These are phyloP conservation scores for Mormoops blainvillei DNA, from an alignment of 2,113 vertebrate genomes.

Conservation along the genomic window DNA sequence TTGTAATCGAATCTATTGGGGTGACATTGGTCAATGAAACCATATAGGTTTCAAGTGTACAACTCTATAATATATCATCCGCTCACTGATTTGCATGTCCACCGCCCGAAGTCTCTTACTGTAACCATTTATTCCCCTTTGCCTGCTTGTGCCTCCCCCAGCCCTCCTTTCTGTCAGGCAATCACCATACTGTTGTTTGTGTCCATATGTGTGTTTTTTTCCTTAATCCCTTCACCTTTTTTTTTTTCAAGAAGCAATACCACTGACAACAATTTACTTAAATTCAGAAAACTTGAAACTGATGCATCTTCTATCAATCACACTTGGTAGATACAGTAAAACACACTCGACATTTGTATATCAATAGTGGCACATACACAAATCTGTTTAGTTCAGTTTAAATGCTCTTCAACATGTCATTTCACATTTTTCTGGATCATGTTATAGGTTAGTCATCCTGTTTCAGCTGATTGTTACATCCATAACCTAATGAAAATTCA, in stretches of 20 bases:
- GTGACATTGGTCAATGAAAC: background rate
- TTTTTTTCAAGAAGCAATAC: conserved; percentile 67
- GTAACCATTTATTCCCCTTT: background rate
- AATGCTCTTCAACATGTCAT: conserved; percentile 76
- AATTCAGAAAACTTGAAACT: conserved; percentile 82
- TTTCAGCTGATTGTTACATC: conserved; percentile 48
- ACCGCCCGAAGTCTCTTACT: background rate
- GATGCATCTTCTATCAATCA: conserved; percentile 80
- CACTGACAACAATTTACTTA: conserved; percentile 80
- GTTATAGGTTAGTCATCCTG: conserved; percentile 62
- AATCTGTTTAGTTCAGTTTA: conserved; percentile 75
- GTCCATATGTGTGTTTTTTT: background rate
- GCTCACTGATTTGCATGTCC: no score
- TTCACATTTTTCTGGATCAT: conserved; percentile 71
- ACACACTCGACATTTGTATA: conserved; percentile 77
- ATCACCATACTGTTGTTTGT: background rate
- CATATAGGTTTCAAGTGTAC: background rate
- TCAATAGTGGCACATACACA: conserved; percentile 73
- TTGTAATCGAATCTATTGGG: background rate
- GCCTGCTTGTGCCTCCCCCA: background rate
- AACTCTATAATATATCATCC: background rate
- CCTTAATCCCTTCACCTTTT: background rate
- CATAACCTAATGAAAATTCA: conserved; percentile 69
- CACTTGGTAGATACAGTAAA: conserved; percentile 74
- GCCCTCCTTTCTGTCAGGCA: background rate